phyloP scores from a whole-genome alignment of 2,888 invertebrate genomes.

The Liposcelis brunnea region DNA sequence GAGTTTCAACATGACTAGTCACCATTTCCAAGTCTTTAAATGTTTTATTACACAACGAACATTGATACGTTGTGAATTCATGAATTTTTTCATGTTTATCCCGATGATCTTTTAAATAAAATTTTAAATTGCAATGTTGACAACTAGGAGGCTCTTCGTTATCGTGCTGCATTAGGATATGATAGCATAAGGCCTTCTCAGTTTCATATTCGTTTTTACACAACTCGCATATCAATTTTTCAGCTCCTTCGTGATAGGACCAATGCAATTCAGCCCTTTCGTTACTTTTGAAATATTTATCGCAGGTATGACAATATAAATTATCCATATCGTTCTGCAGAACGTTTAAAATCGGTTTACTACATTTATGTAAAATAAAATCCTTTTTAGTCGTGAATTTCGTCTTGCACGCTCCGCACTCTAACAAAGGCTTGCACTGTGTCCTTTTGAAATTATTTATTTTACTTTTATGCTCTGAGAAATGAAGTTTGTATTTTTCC shows the following conservation, averaged over 20 bases:
- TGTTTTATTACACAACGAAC: constrained; percentile 11
- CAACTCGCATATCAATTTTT: constrained; percentile 10
- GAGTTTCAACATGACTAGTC: constrained; percentile 8
- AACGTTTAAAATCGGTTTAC: neutral
- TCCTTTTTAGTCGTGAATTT: neutral
- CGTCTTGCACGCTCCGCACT: neutral
- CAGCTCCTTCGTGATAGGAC: constrained; percentile 13
- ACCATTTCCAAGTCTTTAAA: constrained; percentile 13
- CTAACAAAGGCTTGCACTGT: neutral
- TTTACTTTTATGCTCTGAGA: constrained; percentile 11
- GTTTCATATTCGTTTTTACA: constrained; percentile 13
- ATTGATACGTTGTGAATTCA: constrained; percentile 13
- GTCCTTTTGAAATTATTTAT: neutral
- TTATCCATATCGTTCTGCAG: neutral
- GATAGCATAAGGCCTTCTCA: constrained; percentile 13
- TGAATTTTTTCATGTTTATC: constrained; percentile 12
- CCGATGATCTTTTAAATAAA: constrained; percentile 11
- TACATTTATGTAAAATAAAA: constrained; percentile 4
- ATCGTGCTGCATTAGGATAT: constrained; percentile 13
- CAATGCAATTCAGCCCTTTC: neutral
- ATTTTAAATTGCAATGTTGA: constrained; percentile 11
- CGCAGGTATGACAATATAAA: neutral
- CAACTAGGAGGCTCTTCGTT: constrained; percentile 12
- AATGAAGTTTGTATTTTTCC: constrained; percentile 11
- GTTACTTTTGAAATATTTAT: neutral